Evolutionary conservation across 2,113 vertebrate species (phyloP), one percentile per base, ranked within the genome.

Genomic region (Phycodurus eques): DNA sequence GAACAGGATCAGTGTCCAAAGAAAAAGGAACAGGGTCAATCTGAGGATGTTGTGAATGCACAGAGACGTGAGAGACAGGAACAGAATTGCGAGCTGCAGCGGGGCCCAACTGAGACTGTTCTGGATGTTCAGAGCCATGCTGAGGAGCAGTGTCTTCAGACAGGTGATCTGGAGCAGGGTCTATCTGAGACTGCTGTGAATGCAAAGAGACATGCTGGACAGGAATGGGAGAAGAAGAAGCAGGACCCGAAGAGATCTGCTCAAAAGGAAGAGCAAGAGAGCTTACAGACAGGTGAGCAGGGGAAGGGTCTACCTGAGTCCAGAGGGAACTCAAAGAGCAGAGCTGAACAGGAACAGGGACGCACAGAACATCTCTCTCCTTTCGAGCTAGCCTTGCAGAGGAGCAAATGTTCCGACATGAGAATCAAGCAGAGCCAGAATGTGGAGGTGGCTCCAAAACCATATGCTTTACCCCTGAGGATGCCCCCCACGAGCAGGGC

Each of bases 391-490:
- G 83, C 88, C 0, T 51, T 92, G 72, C 82, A 72, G 46, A 90
- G 81, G 57, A 77, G 73, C 77, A 82, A 42, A 49, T 42, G 0
- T 10, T 13, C 2, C 0, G 54, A 67, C 4, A 0, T 82, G 0
- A 80, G 31, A 68, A 14, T 78, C 0, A 90, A 76, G 80, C 90
- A 54, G 65, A 39, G 20, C 8, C 10, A 91, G 11, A 65, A 60
- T 31, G 81, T 91, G 74, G 78, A 72, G 1, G 43, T 35, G 61
- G 17, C 17, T n/a, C 19, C 92, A 60, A 95, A 95, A 79, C 95
- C 94, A 0, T 94, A 83, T 59, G 94, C 90, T 75, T 75, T 96
- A 68, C 96, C 96, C 0, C 85, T 96, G 83, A 94, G 94, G 73
- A 81, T 86, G 64, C 86, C 92, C 0, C 88, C 85, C 6, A 60